phyloP scores from a whole-genome alignment of 2,888 invertebrate genomes.

The Heliconius ismenius region DNA sequence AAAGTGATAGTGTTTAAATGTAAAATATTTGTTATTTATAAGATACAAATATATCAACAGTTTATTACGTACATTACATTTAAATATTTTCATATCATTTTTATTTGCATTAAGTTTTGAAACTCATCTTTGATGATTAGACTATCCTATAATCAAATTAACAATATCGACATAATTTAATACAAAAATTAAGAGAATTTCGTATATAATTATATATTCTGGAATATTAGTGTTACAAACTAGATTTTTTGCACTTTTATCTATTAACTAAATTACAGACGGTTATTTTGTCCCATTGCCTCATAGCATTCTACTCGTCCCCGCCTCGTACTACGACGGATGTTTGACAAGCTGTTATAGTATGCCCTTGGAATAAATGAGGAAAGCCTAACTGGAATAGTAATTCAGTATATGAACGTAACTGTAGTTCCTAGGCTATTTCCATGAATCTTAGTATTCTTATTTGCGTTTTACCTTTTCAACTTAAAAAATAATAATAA shows the following conservation, averaged over 20 bases:
- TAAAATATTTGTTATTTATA: constrained; percentile 8
- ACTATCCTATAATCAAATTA: too few relatives aligned
- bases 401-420: constrained; percentile 30
- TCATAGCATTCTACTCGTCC: constrained; percentile 42
- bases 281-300: constrained; percentile 41
- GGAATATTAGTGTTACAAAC: not conserved
- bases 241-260: not conserved
- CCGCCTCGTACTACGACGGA: constrained; percentile 46
- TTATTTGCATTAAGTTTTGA: not conserved
- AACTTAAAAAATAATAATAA: too few relatives aligned
- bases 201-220: not conserved
- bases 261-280: constrained; percentile 16
- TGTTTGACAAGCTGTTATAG: constrained; percentile 45
- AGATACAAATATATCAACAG: not conserved
- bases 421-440: constrained; percentile 37
- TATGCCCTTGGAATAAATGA: constrained; percentile 48
- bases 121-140: too few relatives aligned
- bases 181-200: not conserved
- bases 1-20: constrained; percentile 16
- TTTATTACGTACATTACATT: not conserved
- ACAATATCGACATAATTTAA: too few relatives aligned
- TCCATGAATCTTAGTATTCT: constrained; percentile 6
- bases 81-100: not conserved
- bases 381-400: constrained; percentile 41
- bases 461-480: not conserved